These are phyloP conservation scores for Cariama cristata DNA, from an alignment of 2,113 vertebrate genomes.

Conservation along the genomic window DNA sequence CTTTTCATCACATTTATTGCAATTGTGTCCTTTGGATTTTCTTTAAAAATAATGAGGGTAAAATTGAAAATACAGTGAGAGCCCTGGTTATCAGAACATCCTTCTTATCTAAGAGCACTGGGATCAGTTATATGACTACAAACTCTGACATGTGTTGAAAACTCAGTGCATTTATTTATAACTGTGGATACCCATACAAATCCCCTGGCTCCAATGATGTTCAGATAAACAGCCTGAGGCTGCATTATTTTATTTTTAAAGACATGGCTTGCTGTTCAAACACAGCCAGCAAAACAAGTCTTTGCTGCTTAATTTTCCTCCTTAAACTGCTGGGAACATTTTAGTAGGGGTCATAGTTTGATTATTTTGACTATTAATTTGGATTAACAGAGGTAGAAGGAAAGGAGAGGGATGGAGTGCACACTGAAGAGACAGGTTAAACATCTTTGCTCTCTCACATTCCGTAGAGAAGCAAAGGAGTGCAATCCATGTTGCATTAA, in stretches of 20 bases:
- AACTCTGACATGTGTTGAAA: constrained; percentile 9
- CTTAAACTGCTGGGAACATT: not conserved
- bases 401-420: not conserved
- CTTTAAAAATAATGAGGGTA: constrained; percentile 21
- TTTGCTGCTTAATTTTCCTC: not conserved
- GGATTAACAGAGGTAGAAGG: not conserved
- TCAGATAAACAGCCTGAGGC: constrained; percentile 10
- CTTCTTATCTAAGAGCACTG: not conserved
- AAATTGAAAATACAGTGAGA: not conserved
- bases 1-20: constrained; percentile 20
- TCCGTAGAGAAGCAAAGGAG: not conserved
- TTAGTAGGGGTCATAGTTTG: not conserved
- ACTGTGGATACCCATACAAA: not conserved
- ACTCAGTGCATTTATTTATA: constrained; percentile 5
- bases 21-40: not conserved
- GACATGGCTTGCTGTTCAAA: not conserved
- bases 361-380: not conserved
- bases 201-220: not conserved
- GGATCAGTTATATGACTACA: not conserved
- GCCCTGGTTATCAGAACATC: not conserved
- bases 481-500: not conserved
- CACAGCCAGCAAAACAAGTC: not conserved
- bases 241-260: constrained; percentile 38
- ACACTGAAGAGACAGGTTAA: not conserved
- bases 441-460: not conserved